A percentile compares a stretch with the other conserved stretches of the same genome.
phyloP scores from a whole-genome alignment of 2,888 invertebrate species.

The Plutella xylostella region DNA sequence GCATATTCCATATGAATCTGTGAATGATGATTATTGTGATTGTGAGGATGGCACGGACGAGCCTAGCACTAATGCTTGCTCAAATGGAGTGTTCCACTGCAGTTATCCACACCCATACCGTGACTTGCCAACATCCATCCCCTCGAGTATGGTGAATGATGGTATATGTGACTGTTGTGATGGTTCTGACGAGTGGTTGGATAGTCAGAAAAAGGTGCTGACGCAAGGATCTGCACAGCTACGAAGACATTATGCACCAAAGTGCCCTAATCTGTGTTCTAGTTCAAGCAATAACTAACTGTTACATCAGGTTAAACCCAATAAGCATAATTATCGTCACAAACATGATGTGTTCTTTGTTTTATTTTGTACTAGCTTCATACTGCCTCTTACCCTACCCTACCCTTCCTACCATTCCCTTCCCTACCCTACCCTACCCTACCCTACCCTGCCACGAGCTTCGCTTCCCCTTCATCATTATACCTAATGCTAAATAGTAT shows the following conservation, averaged over 20 bases:
- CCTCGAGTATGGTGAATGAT: conserved; percentile 90
- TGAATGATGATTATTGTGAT: conserved; percentile 91
- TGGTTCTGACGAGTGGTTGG: conserved; percentile 86
- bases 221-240: conserved; percentile 38
- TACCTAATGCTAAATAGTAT: too few species aligned
- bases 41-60: conserved; percentile 84
- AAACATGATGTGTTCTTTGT: too few species aligned
- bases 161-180: conserved; percentile 95
- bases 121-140: conserved; percentile 50
- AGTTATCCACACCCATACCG: conserved; percentile 57
- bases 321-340: too few species aligned
- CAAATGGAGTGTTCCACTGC: conserved; percentile 87
- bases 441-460: too few species aligned
- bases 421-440: too few species aligned
- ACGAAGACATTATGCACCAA: conserved; percentile 38
- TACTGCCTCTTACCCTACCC: too few species aligned
- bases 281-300: too few species aligned
- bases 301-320: too few species aligned
- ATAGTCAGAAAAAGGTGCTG: conserved; percentile 28
- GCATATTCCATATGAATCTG: conserved; percentile 39
- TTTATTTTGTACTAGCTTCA: too few species aligned
- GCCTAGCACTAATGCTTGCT: conserved; percentile 91
- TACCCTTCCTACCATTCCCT: too few species aligned
- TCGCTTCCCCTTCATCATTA: too few species aligned
- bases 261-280: conserved; percentile 41